Evolutionary conservation across 2,797 vertebrate genomes (phyloP), one percentile per base, ranked within the genome.

Genomic region (Enteromius unitaeniatus): DNA sequence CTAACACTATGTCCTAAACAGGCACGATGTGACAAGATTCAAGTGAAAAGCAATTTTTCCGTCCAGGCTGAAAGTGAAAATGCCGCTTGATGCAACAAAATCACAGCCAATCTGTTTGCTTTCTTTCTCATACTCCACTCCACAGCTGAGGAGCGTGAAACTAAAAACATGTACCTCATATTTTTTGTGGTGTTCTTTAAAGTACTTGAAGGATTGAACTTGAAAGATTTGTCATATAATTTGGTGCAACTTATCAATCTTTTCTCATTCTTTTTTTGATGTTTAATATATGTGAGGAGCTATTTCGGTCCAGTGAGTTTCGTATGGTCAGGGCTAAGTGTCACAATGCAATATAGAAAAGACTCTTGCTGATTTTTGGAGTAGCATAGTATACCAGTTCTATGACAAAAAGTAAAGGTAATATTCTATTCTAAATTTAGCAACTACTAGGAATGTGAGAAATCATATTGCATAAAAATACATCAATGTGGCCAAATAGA

Each of bases 1-100:
- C 82, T 86, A 87, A 89, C 74, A 76, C n/a, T 64, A 42, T 65
- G 58, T 78, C 58, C 76, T 65, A 78, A 65, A 67, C 42, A 67
- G 42, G 26, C 77, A 78, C 77, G 1, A 47, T 19, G 15, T 78
- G 77, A 51, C 40, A 78, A 65, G 23, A 78, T 64, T 65, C 23
- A 65, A 78, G 60, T 65, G 58, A 65, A 78, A 78, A 78, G 23
- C 26, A n/a, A 37, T 55, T 42, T 64, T 64, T 78, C 15, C 45
- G 23, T 62, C 23, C 40, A 78, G 55, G 40, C 75, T 78, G 40
- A 78, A 62, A 78, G 17, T 4, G 26, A 28, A 65, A 78, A 78
- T 64, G 42, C 19, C 6, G 11, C 42, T 51, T 9, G 65, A 72
- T 0, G 42, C 68, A 37, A 55, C 42, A 70, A 67, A 82, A 74